Percentiles rank a stretch among this genome's conserved stretches.
phyloP scores from a whole-genome alignment of 92 coral and sea anemone genomes.

The Paragorgia papillata region DNA sequence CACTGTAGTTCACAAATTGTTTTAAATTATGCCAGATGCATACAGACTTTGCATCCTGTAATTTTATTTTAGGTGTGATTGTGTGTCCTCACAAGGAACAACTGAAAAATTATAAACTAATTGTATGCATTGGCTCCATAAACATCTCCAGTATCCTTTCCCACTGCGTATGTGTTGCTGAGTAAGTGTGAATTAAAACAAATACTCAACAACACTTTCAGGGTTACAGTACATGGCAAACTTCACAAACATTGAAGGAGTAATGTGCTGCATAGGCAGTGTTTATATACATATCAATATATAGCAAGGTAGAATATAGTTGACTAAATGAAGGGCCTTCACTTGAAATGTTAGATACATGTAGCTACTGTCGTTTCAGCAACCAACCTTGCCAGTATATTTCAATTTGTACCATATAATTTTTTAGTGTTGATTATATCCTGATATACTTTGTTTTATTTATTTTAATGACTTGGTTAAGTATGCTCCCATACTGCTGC shows the following conservation, averaged over 20 bases:
- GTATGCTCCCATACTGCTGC: constrained; percentile 44
- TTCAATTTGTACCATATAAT: too few relatives aligned
- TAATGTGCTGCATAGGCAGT: too few relatives aligned
- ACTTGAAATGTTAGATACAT: background rate
- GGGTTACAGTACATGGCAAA: too few relatives aligned
- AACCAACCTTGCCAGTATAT: too few relatives aligned
- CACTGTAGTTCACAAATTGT: constrained; percentile 29
- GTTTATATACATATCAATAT: too few relatives aligned
- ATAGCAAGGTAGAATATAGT: too few relatives aligned
- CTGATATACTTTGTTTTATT: background rate
- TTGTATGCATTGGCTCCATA: constrained; percentile 31
- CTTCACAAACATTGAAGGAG: too few relatives aligned
- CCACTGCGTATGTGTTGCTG: constrained; percentile 51
- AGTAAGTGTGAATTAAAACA: constrained; percentile 2
- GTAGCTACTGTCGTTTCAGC: too few relatives aligned
- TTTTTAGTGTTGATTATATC: background rate
- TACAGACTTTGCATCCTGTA: background rate
- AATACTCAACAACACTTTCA: too few relatives aligned
- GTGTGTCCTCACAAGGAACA: constrained; percentile 38
- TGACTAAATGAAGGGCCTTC: too few relatives aligned
- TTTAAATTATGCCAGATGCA: constrained; percentile 6
- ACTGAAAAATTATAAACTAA: constrained; percentile 36
- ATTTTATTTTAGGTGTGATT: constrained; percentile 35
- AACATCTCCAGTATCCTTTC: constrained; percentile 26
- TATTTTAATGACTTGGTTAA: constrained; percentile 44